Base-by-base conservation (phyloP, 2,113 vertebrate species). In the Megalops atlanticus region DNA sequence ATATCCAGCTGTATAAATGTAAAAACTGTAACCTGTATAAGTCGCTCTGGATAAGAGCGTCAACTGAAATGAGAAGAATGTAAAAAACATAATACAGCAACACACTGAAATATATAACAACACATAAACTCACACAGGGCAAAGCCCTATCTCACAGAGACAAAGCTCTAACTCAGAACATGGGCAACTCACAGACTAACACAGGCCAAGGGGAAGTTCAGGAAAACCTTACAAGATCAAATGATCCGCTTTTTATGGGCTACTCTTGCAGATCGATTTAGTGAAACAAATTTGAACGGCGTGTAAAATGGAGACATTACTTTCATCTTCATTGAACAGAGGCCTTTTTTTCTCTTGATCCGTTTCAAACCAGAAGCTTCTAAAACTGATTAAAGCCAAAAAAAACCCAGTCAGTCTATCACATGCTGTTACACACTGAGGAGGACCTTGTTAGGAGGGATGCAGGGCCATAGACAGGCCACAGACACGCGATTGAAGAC, bases 311-410 rank as follows among this genome's bases (percentile, higher is more conserved):
- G 21, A 86, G 86, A 69, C 87, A 90, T 89, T 89, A 87, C 89
- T 92, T 93, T 91, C 85, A 90, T 92, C 90, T 89, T 87, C 78
- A 86, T 91, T 88, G 85, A 92, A 93, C 92, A 92, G 91, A 91
- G 91, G 90, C 84, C 90, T 92, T 81, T 87, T 88, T 87, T 86
- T 80, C 80, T 83, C 70, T 82, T 31, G n/a, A 27, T 64, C 21
- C 21, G 27, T 27, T 80, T 84, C 71, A 43, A 75, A 82, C 49
- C 41, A n/a, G 70, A 70, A 45, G 70, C 39, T 75, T 35, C 49
- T 52, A 64, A 75, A 80, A 84, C 77, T 74, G 79, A 85, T 87
- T 87, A 80, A 83, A 68, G 47, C 31, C 45, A 31, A 80, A 82
- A 72, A 41, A 54, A 43, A 18, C 77, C n/a, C 78, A 58, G 7